Conservation (phyloP, 2,113 vertebrate genomes). For the Perca schrenkii region DNA sequence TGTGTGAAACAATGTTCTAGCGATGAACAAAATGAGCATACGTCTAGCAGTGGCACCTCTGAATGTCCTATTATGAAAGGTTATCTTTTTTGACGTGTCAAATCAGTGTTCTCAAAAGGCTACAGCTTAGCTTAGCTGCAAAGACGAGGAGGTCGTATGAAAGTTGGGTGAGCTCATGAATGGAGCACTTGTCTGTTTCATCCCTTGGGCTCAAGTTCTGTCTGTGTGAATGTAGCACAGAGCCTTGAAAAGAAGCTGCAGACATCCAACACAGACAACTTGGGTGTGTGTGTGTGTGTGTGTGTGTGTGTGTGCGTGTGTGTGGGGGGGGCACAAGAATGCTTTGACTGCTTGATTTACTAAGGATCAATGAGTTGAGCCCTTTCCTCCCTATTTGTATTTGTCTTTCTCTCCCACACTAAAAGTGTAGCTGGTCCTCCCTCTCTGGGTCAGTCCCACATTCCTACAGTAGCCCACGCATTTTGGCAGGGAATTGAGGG, state of each 20-base stretch:
- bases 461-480: constrained; percentile 61
- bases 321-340: not conserved
- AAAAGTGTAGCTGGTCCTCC: constrained; percentile 27
- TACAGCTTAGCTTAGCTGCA: constrained; percentile 10
- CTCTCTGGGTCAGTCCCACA: constrained; percentile 55
- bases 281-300: constrained; percentile 13
- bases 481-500: constrained; percentile 43
- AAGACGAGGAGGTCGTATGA: not conserved
- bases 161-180: constrained; percentile 11
- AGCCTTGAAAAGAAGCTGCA: constrained; percentile 57
- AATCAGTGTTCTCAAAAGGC: not conserved
- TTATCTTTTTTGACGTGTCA: not conserved
- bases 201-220: not conserved
- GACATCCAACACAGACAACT: constrained; percentile 37
- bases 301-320: constrained; percentile 40
- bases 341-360: not conserved
- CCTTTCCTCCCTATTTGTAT: not conserved
- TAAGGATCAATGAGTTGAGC: not conserved
- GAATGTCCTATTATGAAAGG: not conserved
- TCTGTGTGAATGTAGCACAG: constrained; percentile 34
- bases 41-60: not conserved
- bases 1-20: not conserved
- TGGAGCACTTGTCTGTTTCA: constrained; percentile 35
- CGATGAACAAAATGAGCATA: not conserved
- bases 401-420: not conserved